phyloP scores from a whole-genome alignment of 2,113 vertebrate species.

The Ageneiosus marmoratus region DNA sequence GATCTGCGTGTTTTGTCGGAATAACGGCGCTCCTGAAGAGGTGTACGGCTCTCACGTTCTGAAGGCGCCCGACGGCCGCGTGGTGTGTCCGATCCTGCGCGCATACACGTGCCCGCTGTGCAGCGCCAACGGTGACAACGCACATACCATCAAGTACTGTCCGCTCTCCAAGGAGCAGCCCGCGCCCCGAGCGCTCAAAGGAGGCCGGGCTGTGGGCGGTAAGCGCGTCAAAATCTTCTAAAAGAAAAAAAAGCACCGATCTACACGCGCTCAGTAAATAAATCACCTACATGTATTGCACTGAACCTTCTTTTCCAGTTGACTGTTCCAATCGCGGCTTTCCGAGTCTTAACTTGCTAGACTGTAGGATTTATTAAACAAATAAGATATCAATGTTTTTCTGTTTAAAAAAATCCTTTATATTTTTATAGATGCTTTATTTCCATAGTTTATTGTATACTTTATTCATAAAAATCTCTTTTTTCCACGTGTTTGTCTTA shows the following conservation, averaged over 20 bases:
- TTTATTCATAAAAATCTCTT: slow-evolving; percentile 70
- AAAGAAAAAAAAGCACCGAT: slow-evolving; percentile 47
- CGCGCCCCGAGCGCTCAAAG: slow-evolving; percentile 75
- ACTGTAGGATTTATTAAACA: slow-evolving; percentile 62
- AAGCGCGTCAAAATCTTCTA: slow-evolving; percentile 81
- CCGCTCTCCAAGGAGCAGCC: slow-evolving; percentile 81
- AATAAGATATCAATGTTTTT: slow-evolving; percentile 58
- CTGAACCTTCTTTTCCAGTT: slow-evolving; percentile 75
- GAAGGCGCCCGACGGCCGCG: slow-evolving; percentile 80
- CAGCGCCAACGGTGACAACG: slow-evolving; percentile 83
- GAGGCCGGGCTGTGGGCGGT: slow-evolving; percentile 80
- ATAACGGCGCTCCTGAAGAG: slow-evolving; percentile 81
- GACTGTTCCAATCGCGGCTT: slow-evolving; percentile 75
- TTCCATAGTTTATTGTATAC: slow-evolving; percentile 76
- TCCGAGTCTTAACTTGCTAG: slow-evolving; percentile 61
- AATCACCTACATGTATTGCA: slow-evolving; percentile 73
- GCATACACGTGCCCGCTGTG: slow-evolving; percentile 81
- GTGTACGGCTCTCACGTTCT: slow-evolving; percentile 82
- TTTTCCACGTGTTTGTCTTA: slow-evolving; percentile 65
- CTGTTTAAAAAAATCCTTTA: slow-evolving; percentile 70
- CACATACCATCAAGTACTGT: slow-evolving; percentile 83
- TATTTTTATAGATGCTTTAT: slow-evolving; percentile 83
- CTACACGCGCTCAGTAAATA: slow-evolving; percentile 47
- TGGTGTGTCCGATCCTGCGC: slow-evolving; percentile 79
- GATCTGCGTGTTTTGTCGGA: slow-evolving; percentile 83